Evolutionary conservation across 2,797 vertebrate genomes (phyloP), one percentile per base, ranked within the genome.

Genomic region (Sebastes taczanowskii): DNA sequence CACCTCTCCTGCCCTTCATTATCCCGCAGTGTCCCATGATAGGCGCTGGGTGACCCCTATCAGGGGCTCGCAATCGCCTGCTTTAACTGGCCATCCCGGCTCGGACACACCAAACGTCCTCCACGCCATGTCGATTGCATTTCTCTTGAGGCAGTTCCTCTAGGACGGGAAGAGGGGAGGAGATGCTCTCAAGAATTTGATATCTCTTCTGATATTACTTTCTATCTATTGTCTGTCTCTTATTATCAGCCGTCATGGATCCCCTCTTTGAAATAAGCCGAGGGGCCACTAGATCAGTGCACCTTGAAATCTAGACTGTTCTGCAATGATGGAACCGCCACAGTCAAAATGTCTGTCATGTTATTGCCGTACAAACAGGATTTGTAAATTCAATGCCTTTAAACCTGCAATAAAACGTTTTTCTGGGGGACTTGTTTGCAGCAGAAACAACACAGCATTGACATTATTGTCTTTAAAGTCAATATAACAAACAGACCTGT

Each of bases 1-100:
- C 67, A 61, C 69, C 73, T 83, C 71, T 79, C 71, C 29, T 85
- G 82, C 81, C 80, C 89, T 92, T 92, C 92, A 89, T 76, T 74
- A 83, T 91, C 84, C 92, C 49, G 81, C 92, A 89, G 89, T 86
- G 89, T 88, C 85, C 90, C 67, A 5, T 62, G 81, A 77, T 77
- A 61, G 68, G 60, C 46, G 68, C 78, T 69, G 71, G 73, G 30
- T 85, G 71, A 83, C 83, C 78, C 78, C 80, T 58, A 23, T 11
- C 58, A 22, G 64, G 20, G 11, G 32, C 49, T 78, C 11, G 4
- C 38, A 49, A 4, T 70, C 27, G n/a, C 46, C 38, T 22, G 25
- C 27, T 74, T 42, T 65, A 73, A 71, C 49, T 23, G 58, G 6
- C 70, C 4, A 14, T 52, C 58, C 49, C 4, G 56, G 4, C 29